A percentile compares a stretch with the other conserved stretches of the same genome.
phyloP scores from a whole-genome alignment of 2,888 invertebrate genomes.

The Sphinx pinastri region DNA sequence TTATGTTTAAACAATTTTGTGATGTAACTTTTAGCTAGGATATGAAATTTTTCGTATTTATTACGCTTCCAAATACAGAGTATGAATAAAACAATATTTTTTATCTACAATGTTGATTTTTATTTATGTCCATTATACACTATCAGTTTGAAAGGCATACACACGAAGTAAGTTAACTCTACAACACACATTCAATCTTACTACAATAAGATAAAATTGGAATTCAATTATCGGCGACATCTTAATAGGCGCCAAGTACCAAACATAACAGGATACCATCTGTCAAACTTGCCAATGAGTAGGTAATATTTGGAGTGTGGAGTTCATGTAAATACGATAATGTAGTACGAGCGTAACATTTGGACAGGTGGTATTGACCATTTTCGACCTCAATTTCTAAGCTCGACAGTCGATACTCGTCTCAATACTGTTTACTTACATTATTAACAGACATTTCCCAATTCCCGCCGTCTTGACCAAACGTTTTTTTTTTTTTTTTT shows the following conservation, averaged over 20 bases:
- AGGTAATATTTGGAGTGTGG: slow-evolving; percentile 38
- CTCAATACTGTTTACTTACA: slow-evolving; percentile 29
- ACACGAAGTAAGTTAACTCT: neutral
- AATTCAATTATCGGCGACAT: slow-evolving; percentile 28
- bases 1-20: slow-evolving; percentile 71
- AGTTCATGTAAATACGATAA: slow-evolving; percentile 37
- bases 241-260: slow-evolving; percentile 30
- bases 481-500: no score
- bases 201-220: slow-evolving; percentile 26
- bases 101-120: slow-evolving; percentile 73
- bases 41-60: slow-evolving; percentile 80
- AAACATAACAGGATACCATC: slow-evolving; percentile 27
- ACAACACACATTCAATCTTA: slow-evolving; percentile 21
- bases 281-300: slow-evolving; percentile 42
- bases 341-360: slow-evolving; percentile 33
- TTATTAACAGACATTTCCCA: slow-evolving; percentile 28
- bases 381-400: slow-evolving; percentile 32
- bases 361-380: slow-evolving; percentile 40
- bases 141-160: neutral
- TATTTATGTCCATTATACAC: slow-evolving; percentile 39
- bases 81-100: slow-evolving; percentile 81
- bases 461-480: slow-evolving; percentile 19
- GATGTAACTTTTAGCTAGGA: slow-evolving; percentile 81
- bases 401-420: slow-evolving; percentile 31
- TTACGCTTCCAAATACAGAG: slow-evolving; percentile 83